phyloP scores from a whole-genome alignment of 2,888 invertebrate genomes.

The Platycnemis pennipes region DNA sequence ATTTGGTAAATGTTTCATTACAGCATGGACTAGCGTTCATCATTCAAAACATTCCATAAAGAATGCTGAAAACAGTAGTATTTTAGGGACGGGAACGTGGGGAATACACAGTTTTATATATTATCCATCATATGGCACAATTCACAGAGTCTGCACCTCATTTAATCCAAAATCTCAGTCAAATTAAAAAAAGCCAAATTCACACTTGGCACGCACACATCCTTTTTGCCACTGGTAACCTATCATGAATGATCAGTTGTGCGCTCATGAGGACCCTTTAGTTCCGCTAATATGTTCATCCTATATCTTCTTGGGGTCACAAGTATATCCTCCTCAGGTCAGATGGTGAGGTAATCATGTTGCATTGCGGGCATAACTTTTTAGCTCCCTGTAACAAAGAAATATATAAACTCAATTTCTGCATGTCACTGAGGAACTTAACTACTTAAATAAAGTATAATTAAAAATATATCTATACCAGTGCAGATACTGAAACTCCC shows the following conservation, averaged over 20 bases:
- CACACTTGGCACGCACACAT: conserved; percentile 51
- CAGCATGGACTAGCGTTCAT: conserved; percentile 28
- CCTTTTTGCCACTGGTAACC: conserved; percentile 42
- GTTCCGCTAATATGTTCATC: conserved; percentile 50
- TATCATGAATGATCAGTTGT: conserved; percentile 35
- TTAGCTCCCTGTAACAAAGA: conserved; percentile 86
- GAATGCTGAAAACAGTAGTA: background rate
- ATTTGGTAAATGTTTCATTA: background rate
- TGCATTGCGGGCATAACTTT: conserved; percentile 96
- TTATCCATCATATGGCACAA: conserved; percentile 9
- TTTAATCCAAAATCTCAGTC: background rate
- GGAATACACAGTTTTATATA: conserved; percentile 48
- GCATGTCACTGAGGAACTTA: background rate
- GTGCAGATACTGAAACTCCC: too few species aligned
- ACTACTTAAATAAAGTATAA: too few species aligned
- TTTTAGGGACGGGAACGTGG: conserved; percentile 57
- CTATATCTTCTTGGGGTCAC: conserved; percentile 80
- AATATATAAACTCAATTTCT: conserved; percentile 71
- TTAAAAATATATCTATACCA: too few species aligned
- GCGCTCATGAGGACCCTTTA: background rate
- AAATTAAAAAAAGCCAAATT: conserved; percentile 5
- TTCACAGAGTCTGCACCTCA: background rate
- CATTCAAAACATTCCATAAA: conserved; percentile 32
- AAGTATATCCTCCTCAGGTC: conserved; percentile 94
- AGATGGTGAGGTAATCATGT: conserved; percentile 93